phyloP scores from a whole-genome alignment of 2,113 vertebrate species.

The Rallus limicola region DNA sequence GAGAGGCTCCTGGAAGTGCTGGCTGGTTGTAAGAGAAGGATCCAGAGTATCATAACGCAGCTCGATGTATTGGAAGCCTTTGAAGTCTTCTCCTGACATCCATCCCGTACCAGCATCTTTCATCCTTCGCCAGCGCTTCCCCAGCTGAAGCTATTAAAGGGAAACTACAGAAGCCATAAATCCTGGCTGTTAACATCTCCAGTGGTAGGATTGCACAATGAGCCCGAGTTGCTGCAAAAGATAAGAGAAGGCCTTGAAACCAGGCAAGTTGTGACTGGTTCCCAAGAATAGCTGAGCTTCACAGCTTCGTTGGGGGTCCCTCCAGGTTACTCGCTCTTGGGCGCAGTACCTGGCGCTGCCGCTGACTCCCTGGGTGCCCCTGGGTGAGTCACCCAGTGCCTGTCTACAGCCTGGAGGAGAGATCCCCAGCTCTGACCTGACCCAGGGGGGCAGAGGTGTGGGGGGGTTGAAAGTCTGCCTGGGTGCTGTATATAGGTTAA shows the following conservation, averaged over 20 bases:
- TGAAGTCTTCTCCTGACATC: slow-evolving; percentile 76
- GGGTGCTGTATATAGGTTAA: neutral
- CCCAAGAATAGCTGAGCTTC: slow-evolving; percentile 36
- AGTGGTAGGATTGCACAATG: slow-evolving; percentile 49
- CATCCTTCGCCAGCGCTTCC: slow-evolving; percentile 76
- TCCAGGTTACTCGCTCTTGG: neutral
- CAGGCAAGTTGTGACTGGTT: slow-evolving; percentile 25
- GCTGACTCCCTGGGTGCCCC: neutral
- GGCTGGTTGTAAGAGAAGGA: slow-evolving; percentile 70
- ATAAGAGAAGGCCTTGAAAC: slow-evolving; percentile 42
- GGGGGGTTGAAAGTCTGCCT: too few species aligned
- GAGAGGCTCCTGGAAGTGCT: slow-evolving; percentile 32
- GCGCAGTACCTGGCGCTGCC: neutral
- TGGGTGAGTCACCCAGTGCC: neutral
- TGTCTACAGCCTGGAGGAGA: neutral
- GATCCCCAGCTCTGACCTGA: neutral
- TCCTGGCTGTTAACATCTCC: slow-evolving; percentile 51
- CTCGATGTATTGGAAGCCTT: slow-evolving; percentile 65
- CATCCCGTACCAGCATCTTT: slow-evolving; percentile 70
- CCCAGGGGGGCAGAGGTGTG: neutral
- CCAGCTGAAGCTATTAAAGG: slow-evolving; percentile 72
- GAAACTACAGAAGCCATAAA: slow-evolving; percentile 64
- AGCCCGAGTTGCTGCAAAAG: slow-evolving; percentile 8
- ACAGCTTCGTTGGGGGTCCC: slow-evolving; percentile 53
- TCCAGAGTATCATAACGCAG: slow-evolving; percentile 16